These are phyloP conservation scores for Melanchra persicariae DNA, from an alignment of 2,888 invertebrate species.

Conservation along the genomic window DNA sequence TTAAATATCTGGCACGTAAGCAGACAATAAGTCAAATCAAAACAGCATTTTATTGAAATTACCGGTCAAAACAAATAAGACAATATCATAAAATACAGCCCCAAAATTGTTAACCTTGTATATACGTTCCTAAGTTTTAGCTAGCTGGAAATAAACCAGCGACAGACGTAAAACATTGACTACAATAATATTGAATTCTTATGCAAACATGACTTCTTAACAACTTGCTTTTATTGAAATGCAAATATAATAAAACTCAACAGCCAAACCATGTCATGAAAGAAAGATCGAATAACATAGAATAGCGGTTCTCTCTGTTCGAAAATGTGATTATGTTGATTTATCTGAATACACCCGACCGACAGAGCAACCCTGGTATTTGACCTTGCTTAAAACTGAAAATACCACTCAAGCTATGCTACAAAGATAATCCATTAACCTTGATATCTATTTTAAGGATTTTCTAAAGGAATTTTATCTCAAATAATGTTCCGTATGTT, in stretches of 20 bases:
- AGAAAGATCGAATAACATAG: constrained; percentile 11
- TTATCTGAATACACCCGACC: constrained; percentile 16
- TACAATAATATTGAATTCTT: constrained; percentile 9
- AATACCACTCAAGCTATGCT: neutral
- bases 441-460: no score
- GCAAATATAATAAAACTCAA: constrained; percentile 8
- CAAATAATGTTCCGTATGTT: no score
- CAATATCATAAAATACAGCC: neutral
- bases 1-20: neutral
- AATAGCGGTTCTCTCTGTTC: no score
- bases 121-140: neutral
- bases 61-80: neutral
- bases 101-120: neutral
- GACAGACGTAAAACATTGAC: constrained; percentile 10
- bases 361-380: neutral
- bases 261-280: neutral
- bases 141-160: neutral
- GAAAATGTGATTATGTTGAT: constrained; percentile 3
- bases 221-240: constrained; percentile 19
- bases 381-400: neutral
- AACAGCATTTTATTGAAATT: neutral
- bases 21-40: constrained; percentile 11
- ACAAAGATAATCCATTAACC: no score
- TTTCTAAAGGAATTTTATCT: no score
- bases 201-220: neutral